Evolutionary conservation across 2,888 invertebrate species (phyloP), one percentile per base, ranked within the genome.

Genomic region (Heliconius aoede): DNA sequence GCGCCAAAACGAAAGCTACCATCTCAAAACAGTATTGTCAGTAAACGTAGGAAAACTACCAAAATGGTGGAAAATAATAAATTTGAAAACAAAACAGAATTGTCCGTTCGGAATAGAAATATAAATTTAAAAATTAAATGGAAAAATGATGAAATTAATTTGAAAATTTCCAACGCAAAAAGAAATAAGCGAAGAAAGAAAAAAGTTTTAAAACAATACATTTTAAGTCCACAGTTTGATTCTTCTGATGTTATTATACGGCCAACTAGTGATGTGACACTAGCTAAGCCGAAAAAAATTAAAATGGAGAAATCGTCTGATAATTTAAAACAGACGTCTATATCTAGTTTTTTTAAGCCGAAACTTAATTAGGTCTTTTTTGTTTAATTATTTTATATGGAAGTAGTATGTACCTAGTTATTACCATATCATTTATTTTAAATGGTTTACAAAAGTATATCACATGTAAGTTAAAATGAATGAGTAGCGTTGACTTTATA

Each of bases 241-340:
- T 8, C 26, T 4, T 76, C 76, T 83, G 0, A 81, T 80, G 0
- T 81, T 2, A 81, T 91, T 28, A 82, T 79, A 0, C 88, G 86
- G 58, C 90, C 91, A 0, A 85, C 84, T 0, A 76, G 74, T 0
- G 87, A 88, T 4, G 75, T 90, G 0, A 82, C 84, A 0, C 88
- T 88, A 0, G 72, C 84, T 0, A 90, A 86, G 73, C 86, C 82
- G 58, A 91, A 87, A 60, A 80, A 84, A 67, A 40, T 83, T 0
- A 91, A 87, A 78, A 80, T 76, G 0, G 87, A 88, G 1, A 90
- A 86, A 72, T 81, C 82, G 0, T 81, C 86, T 0, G 93, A 93
- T 72, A 88, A 89, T 58, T 81, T 91, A 3, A 85, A 89, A 11
- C 94, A 94, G 74, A 92, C 88, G 0, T 89, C 89, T 0, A 87